Evolutionary conservation across 1,140 invertebrate genomes (phyloP).

Genomic region (Drosophila ogumai): DNA sequence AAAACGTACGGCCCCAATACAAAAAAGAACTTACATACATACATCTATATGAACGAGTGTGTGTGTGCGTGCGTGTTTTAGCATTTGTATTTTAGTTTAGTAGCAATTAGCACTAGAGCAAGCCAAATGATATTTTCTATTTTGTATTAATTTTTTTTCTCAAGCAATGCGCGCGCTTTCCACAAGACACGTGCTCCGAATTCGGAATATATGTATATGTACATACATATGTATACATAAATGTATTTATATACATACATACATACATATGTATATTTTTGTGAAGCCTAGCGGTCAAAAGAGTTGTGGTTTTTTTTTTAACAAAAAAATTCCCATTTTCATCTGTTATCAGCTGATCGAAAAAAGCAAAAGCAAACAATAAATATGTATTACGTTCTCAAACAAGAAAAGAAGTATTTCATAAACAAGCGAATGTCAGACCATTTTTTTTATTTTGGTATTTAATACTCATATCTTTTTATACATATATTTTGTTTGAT

Average conservation of each 20-base stretch:
- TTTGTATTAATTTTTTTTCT: conserved; percentile 1
- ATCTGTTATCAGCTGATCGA: not conserved
- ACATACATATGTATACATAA: not conserved
- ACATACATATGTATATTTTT: not conserved
- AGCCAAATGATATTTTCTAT: conserved; percentile 20
- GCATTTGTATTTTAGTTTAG: conserved; percentile 51
- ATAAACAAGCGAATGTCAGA: too few relatives aligned
- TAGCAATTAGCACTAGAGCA: conserved; percentile 43
- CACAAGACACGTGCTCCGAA: conserved; percentile 23
- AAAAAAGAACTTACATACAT: not conserved
- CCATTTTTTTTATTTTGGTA: too few relatives aligned
- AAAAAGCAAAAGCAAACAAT: not conserved
- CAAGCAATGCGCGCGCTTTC: conserved; percentile 37
- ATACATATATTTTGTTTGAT: too few relatives aligned
- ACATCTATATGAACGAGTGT: too few relatives aligned
- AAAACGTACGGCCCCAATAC: conserved; percentile 43
- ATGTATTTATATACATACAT: not conserved
- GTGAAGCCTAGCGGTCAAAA: not conserved
- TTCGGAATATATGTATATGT: conserved; percentile 15
- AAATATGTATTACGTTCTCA: too few relatives aligned
- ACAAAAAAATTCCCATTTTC: not conserved
- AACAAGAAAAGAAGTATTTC: too few relatives aligned
- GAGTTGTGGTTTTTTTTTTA: not conserved
- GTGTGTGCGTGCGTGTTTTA: conserved; percentile 5
- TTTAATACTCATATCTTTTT: too few relatives aligned